A percentile compares a stretch with the other conserved stretches of the same genome.
phyloP scores from a whole-genome alignment of 1,140 invertebrate species.

The Pseudomyrmex flavicornis region DNA sequence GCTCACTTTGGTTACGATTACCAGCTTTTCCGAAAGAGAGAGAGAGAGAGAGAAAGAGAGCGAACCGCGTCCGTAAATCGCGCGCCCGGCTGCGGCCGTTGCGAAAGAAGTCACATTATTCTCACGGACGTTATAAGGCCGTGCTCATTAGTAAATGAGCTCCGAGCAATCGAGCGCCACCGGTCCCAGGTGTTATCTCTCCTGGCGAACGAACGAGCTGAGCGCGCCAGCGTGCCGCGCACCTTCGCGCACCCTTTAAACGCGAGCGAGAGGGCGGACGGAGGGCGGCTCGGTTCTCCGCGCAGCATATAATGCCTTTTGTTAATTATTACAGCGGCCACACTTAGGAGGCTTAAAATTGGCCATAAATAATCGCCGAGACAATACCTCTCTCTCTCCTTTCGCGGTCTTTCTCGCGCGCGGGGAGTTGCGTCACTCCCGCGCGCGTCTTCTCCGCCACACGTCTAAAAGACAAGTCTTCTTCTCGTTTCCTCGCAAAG shows the following conservation, averaged over 20 bases:
- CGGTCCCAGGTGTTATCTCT: slow-evolving; percentile 80
- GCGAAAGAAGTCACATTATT: slow-evolving; percentile 70
- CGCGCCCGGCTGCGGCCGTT: slow-evolving; percentile 32
- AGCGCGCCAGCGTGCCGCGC: no score
- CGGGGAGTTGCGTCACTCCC: not conserved
- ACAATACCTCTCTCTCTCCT: slow-evolving; percentile 67
- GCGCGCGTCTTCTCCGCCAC: slow-evolving; percentile 38
- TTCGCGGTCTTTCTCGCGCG: not conserved
- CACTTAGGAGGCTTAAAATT: slow-evolving; percentile 79
- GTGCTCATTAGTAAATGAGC: slow-evolving; percentile 83
- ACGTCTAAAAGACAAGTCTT: slow-evolving; percentile 5
- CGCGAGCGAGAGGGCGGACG: slow-evolving; percentile 16
- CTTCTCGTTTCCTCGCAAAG: not conserved
- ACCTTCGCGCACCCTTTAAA: no score
- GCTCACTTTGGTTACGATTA: slow-evolving; percentile 7
- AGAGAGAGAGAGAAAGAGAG: not conserved
- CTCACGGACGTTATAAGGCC: slow-evolving; percentile 70
- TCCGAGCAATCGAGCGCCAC: slow-evolving; percentile 76
- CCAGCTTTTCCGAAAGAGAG: not conserved
- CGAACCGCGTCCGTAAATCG: slow-evolving; percentile 48
- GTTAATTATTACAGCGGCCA: slow-evolving; percentile 79
- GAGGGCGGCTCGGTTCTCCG: slow-evolving; percentile 62
- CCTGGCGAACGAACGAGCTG: slow-evolving; percentile 66
- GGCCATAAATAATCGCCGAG: slow-evolving; percentile 77
- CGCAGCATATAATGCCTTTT: slow-evolving; percentile 78